phyloP scores from a whole-genome alignment of 1,140 invertebrate species.

The Atopsyche davidsoni region DNA sequence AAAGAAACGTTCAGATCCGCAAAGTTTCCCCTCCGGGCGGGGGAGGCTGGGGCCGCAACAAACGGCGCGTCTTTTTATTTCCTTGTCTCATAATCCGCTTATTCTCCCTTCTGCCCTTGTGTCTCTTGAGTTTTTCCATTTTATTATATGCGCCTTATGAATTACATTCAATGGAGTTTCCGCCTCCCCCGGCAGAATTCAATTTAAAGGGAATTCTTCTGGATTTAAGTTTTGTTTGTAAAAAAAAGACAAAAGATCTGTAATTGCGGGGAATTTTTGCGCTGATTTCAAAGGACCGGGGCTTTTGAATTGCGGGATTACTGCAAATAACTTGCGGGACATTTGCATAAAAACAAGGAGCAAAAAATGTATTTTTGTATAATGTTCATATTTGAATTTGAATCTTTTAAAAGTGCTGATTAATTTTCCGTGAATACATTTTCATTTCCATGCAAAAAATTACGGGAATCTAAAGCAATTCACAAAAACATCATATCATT shows the following conservation, averaged over 20 bases:
- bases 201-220: constrained; percentile 14
- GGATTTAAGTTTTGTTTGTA: constrained; percentile 7
- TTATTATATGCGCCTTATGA: constrained; percentile 29
- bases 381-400: too few relatives aligned
- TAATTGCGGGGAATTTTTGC: constrained; percentile 10
- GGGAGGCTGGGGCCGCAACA: constrained; percentile 5
- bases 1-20: too few relatives aligned
- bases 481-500: too few relatives aligned
- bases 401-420: too few relatives aligned
- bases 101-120: constrained; percentile 21
- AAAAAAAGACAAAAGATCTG: constrained; percentile 14
- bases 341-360: too few relatives aligned
- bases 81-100: constrained; percentile 24
- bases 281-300: too few relatives aligned
- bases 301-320: too few relatives aligned
- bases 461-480: too few relatives aligned
- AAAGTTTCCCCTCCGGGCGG: not conserved
- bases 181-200: constrained; percentile 10
- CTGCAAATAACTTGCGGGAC: too few relatives aligned
- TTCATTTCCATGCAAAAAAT: too few relatives aligned
- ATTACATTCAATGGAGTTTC: constrained; percentile 29
- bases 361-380: too few relatives aligned
- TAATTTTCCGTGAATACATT: too few relatives aligned
- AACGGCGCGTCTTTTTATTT: constrained; percentile 28
- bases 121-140: constrained; percentile 27